Percentiles rank a stretch among this genome's conserved stretches.
Evolutionary conservation across 2,888 invertebrate genomes (phyloP).

Genomic region (Hypomecis atomaria): DNA sequence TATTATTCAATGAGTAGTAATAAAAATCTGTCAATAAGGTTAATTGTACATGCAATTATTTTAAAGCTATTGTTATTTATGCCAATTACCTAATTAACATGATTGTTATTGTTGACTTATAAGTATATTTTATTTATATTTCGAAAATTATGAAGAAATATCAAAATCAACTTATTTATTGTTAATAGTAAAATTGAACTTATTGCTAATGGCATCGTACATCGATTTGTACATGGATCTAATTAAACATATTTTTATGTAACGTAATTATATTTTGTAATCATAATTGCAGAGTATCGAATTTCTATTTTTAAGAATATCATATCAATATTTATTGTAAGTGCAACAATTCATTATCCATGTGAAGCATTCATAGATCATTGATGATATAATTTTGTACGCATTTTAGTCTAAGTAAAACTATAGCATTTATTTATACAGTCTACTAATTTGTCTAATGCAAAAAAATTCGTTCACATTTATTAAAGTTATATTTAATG

Average conservation of each 20-base stretch:
- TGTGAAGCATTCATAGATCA: not conserved
- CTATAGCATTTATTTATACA: slow-evolving; percentile 9
- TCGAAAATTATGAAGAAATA: not conserved
- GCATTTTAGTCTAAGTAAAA: slow-evolving; percentile 5
- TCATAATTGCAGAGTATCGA: slow-evolving; percentile 12
- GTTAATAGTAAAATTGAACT: not conserved
- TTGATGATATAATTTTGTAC: not conserved
- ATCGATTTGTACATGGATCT: not conserved
- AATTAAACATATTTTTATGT: slow-evolving; percentile 1
- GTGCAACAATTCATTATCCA: no score
- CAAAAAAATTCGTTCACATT: not conserved
- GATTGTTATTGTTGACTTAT: slow-evolving; percentile 1
- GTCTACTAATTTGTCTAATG: not conserved
- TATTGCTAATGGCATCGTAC: not conserved
- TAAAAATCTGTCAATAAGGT: not conserved
- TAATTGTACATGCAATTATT: not conserved
- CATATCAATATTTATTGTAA: not conserved
- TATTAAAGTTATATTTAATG: not conserved
- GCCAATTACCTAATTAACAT: not conserved
- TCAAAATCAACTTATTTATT: not conserved
- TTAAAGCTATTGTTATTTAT: not conserved
- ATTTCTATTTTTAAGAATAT: slow-evolving; percentile 35
- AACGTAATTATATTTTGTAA: not conserved
- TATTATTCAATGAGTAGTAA: not conserved
- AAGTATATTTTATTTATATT: slow-evolving; percentile 1